Percentiles rank a stretch among this genome's conserved stretches.
Conservation (phyloP, 2,888 invertebrate genomes). For the Salpingus planirostris region DNA sequence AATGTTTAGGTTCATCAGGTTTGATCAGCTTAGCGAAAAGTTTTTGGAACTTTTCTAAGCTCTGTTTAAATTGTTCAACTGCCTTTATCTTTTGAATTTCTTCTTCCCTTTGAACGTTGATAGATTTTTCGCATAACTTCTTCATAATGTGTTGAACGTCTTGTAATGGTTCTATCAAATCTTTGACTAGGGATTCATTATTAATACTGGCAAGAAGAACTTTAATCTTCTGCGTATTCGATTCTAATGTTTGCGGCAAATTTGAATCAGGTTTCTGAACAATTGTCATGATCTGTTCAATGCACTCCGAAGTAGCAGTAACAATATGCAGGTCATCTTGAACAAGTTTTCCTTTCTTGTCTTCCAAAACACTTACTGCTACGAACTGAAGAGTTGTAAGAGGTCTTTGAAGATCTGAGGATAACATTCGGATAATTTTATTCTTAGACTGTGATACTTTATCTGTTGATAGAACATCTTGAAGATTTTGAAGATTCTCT, state of each 20-base stretch:
- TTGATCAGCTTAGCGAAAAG: slow-evolving; percentile 17
- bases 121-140: slow-evolving; percentile 26
- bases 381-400: slow-evolving; percentile 35
- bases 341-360: slow-evolving; percentile 30
- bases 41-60: slow-evolving; percentile 21
- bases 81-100: slow-evolving; percentile 9
- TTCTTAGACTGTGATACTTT: slow-evolving; percentile 21
- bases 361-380: slow-evolving; percentile 30
- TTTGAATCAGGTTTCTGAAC: slow-evolving; percentile 11
- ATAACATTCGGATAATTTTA: slow-evolving; percentile 27
- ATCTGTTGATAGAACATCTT: slow-evolving; percentile 31
- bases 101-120: slow-evolving; percentile 16
- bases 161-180: slow-evolving; percentile 37
- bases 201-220: slow-evolving; percentile 32
- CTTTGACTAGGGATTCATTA: slow-evolving; percentile 37
- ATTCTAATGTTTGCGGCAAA: slow-evolving; percentile 13
- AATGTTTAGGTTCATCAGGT: slow-evolving; percentile 15
- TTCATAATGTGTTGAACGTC: slow-evolving; percentile 32
- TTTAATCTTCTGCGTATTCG: slow-evolving; percentile 20
- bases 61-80: slow-evolving; percentile 9
- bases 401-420: slow-evolving; percentile 33
- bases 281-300: slow-evolving; percentile 9
- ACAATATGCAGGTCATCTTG: slow-evolving; percentile 30
- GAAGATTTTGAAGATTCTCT: slow-evolving; percentile 29
- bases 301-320: slow-evolving; percentile 14